Evolutionary conservation across 1,140 invertebrate species (phyloP).

Genomic region (Vollenhovia emeryi): DNA sequence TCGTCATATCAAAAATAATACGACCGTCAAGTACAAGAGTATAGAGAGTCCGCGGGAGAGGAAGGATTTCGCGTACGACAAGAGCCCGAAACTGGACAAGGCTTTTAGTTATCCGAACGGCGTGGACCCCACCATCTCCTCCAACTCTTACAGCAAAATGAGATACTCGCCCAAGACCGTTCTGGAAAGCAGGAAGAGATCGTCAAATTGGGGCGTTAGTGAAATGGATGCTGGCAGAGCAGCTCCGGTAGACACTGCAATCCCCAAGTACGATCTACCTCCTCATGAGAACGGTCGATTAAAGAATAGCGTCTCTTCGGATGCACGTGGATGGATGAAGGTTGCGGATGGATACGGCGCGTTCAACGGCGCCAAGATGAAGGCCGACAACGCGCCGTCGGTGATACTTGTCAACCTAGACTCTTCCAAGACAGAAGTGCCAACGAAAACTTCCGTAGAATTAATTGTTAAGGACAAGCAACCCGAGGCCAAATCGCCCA

Average conservation of each 20-base stretch:
- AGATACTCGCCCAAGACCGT: conserved; percentile 72
- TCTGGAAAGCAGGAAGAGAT: conserved; percentile 70
- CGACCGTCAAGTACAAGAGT: conserved; percentile 56
- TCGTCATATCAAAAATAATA: conserved; percentile 67
- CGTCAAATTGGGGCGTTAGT: conserved; percentile 68
- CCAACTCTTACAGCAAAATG: conserved; percentile 69
- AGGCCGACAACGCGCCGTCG: conserved; percentile 57
- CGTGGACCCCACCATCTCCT: conserved; percentile 45
- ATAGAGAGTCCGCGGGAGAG: conserved; percentile 67
- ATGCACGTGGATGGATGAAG: conserved; percentile 44
- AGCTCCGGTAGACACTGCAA: conserved; percentile 24
- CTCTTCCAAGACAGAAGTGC: conserved; percentile 70
- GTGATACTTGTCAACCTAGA: conserved; percentile 72
- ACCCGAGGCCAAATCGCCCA: conserved; percentile 64
- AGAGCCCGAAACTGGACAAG: conserved; percentile 71
- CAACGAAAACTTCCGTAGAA: conserved; percentile 71
- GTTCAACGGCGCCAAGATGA: conserved; percentile 58
- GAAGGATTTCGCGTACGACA: conserved; percentile 68
- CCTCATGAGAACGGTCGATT: conserved; percentile 70
- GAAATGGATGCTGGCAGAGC: conserved; percentile 64
- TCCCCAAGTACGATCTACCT: conserved; percentile 62
- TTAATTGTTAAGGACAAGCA: conserved; percentile 65
- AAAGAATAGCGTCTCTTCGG: conserved; percentile 52
- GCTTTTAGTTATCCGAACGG: conserved; percentile 65
- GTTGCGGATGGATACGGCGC: conserved; percentile 24